phyloP scores from a whole-genome alignment of 1,140 invertebrate genomes.

The Daktulosphaira vitifoliae region DNA sequence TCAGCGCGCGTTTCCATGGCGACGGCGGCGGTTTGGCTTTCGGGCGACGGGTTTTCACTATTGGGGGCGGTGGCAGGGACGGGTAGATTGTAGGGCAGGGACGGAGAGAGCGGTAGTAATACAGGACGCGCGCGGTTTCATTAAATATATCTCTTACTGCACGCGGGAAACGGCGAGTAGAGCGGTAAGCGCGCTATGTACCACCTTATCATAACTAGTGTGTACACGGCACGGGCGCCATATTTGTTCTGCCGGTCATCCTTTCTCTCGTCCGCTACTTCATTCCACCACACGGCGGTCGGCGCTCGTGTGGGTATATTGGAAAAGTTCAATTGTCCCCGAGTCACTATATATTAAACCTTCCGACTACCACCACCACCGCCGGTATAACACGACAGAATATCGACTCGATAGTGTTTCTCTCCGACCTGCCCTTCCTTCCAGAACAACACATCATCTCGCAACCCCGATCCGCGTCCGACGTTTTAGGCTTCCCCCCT shows the following conservation, averaged over 20 bases:
- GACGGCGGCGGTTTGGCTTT: constrained; percentile 25
- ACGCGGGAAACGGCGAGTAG: no score
- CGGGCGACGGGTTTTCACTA: background rate
- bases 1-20: constrained; percentile 2
- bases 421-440: background rate
- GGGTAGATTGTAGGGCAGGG: no score
- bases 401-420: constrained; percentile 21
- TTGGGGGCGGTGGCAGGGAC: background rate
- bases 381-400: no score
- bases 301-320: background rate
- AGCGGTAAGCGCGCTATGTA: background rate
- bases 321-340: constrained; percentile 28
- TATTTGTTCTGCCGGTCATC: constrained; percentile 32
- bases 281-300: background rate
- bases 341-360: background rate
- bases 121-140: no score
- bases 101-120: background rate
- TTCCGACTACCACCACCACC: no score
- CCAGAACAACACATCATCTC: constrained; percentile 10
- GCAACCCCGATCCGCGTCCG: no score
- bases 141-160: constrained; percentile 11
- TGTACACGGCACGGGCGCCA: constrained; percentile 13
- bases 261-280: background rate
- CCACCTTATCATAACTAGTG: constrained; percentile 23
- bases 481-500: background rate